Evolutionary conservation across 2,888 invertebrate genomes (phyloP), one percentile per base, ranked within the genome.

Genomic region (Odontocerum albicorne): DNA sequence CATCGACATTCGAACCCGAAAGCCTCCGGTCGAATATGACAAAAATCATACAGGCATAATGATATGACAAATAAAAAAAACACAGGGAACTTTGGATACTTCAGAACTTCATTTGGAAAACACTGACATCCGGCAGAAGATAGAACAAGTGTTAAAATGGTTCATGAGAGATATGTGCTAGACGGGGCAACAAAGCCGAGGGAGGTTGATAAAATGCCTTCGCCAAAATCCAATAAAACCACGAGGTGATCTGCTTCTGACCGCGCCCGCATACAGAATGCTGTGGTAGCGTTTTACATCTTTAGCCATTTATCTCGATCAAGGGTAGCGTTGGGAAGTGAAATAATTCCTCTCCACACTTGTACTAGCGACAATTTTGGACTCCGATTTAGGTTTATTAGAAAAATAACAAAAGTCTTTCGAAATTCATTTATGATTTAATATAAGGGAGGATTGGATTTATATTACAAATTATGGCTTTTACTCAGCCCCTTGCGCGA

Each of bases 141-240:
- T 35, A 35, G 12, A 16, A 15, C 15, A 7, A 8, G 16, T 15
- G 8, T 3, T 13, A 15, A 13, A 35, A 13, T 16, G 2, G n/a
- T 10, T 12, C 31, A 12, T 10, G 2, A n/a, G 31, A 12, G 31
- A 2, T 8, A 17, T n/a, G 27, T 43, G 43, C 4, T 19, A 17
- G 31, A 35, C 43, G 43, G 55, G 19, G n/a, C 49, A 44, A 55
- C 55, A 55, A 55, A 55, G 55, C 36, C 47, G 17, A 21, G 43
- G 32, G 16, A 43, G 49, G 49, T 55, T 55, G 55, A 49, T 55
- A 55, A 38, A 55, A 55, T 49, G 49, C 55, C 49, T 49, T 38
- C 49, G 32, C 42, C 49, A 27, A 49, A 54, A 55, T 55, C 49
- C 55, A 49, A 55, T 55, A 55, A 55, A 47, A 35, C 49, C 39